Evolutionary conservation across 2,888 invertebrate species (phyloP).

Genomic region (Nasonovia ribisnigri): DNA sequence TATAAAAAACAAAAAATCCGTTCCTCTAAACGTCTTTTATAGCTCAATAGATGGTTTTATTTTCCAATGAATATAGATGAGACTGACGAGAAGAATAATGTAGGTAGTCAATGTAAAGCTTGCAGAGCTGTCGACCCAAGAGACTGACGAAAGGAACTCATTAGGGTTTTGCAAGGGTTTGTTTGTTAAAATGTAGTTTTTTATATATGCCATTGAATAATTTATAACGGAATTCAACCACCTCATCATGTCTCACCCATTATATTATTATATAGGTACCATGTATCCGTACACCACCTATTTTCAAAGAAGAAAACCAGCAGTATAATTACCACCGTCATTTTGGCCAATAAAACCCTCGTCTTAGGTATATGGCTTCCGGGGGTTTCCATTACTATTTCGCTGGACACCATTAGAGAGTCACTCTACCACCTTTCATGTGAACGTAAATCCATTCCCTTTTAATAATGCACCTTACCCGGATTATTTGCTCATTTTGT

Average conservation of each 20-base stretch:
- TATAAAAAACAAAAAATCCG: background rate
- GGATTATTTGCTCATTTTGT: background rate
- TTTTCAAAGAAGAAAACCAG: constrained; percentile 30
- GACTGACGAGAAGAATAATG: constrained; percentile 21
- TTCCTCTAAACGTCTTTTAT: background rate
- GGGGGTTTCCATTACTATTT: constrained; percentile 32
- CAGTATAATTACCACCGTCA: constrained; percentile 36
- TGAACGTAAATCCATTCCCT: background rate
- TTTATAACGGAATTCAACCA: constrained; percentile 38
- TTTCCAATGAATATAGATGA: constrained; percentile 54
- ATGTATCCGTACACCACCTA: background rate
- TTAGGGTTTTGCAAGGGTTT: constrained; percentile 38
- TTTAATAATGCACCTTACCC: background rate
- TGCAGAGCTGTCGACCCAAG: constrained; percentile 40
- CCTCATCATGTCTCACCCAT: background rate
- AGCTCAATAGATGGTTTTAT: constrained; percentile 14
- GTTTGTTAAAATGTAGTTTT: constrained; percentile 51
- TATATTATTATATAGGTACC: background rate
- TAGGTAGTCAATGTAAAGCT: constrained; percentile 1
- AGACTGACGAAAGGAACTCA: constrained; percentile 46
- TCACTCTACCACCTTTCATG: background rate
- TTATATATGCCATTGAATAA: constrained; percentile 45
- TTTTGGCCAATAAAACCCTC: constrained; percentile 50
- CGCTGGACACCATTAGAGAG: constrained; percentile 27
- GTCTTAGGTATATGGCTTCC: constrained; percentile 29